These are phyloP conservation scores for Parazoanthus swiftii DNA, from an alignment of 92 coral and sea anemone genomes.

Conservation along the genomic window DNA sequence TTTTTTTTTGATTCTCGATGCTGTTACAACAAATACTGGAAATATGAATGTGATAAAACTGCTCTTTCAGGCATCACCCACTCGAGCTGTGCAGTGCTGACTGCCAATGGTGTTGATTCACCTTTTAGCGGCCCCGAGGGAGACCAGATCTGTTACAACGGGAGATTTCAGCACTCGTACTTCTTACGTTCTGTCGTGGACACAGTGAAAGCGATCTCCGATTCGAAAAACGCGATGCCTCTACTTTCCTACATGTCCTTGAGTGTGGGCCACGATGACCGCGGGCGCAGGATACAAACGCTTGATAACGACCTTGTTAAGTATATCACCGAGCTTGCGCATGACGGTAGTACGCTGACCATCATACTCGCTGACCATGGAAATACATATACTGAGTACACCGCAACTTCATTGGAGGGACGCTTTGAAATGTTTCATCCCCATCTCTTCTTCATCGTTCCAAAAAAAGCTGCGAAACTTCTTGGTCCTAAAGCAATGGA, in stretches of 20 bases:
- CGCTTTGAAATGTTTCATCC: slow-evolving; percentile 79
- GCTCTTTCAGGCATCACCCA: slow-evolving; percentile 76
- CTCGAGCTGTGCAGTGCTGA: slow-evolving; percentile 79
- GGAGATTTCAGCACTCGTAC: slow-evolving; percentile 80
- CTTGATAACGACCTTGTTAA: slow-evolving; percentile 63
- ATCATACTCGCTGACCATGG: slow-evolving; percentile 88
- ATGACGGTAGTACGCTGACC: slow-evolving; percentile 64
- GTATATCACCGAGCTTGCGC: slow-evolving; percentile 55
- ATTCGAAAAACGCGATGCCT: slow-evolving; percentile 52
- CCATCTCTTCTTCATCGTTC: slow-evolving; percentile 56
- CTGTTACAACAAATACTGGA: background rate
- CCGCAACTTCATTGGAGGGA: slow-evolving; percentile 56
- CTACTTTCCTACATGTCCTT: slow-evolving; percentile 68
- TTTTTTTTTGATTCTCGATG: too few relatives aligned
- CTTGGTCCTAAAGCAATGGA: slow-evolving; percentile 56
- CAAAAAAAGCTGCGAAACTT: slow-evolving; percentile 57
- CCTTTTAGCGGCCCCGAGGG: slow-evolving; percentile 72
- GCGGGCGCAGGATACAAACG: slow-evolving; percentile 68
- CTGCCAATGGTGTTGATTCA: slow-evolving; percentile 34
- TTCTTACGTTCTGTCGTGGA: slow-evolving; percentile 48
- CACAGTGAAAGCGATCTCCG: slow-evolving; percentile 57
- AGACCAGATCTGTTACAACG: slow-evolving; percentile 85
- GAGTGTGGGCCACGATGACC: slow-evolving; percentile 80
- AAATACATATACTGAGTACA: slow-evolving; percentile 79
- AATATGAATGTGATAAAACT: background rate